These are phyloP conservation scores for Lomographa bimaculata DNA, from an alignment of 2,888 invertebrate species.

Conservation along the genomic window DNA sequence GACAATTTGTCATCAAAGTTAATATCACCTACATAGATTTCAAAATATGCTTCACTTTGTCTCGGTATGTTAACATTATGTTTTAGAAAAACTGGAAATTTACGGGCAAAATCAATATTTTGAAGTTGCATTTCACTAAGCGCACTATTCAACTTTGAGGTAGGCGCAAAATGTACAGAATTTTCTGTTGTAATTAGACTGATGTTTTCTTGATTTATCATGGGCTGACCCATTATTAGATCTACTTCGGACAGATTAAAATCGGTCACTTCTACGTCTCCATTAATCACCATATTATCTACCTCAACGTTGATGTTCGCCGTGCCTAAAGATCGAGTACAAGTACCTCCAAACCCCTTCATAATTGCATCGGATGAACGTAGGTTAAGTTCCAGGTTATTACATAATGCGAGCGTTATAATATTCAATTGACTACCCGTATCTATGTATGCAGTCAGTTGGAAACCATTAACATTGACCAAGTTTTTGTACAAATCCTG, in stretches of 20 bases:
- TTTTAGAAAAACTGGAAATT: not conserved
- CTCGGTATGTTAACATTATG: not conserved
- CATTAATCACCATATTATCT: not conserved
- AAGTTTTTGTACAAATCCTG: slow-evolving; percentile 9
- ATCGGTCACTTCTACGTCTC: not conserved
- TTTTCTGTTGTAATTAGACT: not conserved
- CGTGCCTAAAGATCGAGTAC: no score
- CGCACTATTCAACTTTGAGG: not conserved
- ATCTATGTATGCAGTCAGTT: no score
- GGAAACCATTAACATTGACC: not conserved
- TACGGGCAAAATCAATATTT: not conserved
- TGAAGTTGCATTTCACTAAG: not conserved
- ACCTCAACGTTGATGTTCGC: not conserved
- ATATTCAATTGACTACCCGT: slow-evolving; percentile 21
- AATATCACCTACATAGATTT: not conserved
- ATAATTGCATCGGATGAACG: slow-evolving; percentile 2
- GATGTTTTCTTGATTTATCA: not conserved
- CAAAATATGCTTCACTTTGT: not conserved
- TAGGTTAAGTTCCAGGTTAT: no score
- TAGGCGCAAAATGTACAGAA: no score
- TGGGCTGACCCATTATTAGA: not conserved
- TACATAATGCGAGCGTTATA: slow-evolving; percentile 1
- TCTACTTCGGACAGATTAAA: not conserved
- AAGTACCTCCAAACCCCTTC: slow-evolving; percentile 19
- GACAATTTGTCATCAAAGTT: not conserved